A percentile compares a stretch with the other conserved stretches of the same genome.
Evolutionary conservation across 2,797 vertebrate species (phyloP).

Genomic region (Falco rusticolus): DNA sequence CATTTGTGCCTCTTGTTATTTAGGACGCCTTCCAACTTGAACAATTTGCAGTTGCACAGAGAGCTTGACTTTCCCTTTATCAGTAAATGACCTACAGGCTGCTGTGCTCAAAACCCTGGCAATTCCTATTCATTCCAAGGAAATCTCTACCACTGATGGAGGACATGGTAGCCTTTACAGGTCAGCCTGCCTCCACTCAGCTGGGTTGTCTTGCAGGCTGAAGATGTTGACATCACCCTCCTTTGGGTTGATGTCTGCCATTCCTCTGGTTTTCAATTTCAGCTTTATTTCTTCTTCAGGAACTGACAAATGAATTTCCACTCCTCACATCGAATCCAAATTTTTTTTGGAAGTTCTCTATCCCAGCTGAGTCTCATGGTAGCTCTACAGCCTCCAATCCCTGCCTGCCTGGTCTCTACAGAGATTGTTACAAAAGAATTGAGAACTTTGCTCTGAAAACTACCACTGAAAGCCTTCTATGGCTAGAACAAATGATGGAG

Average conservation of each 20-base stretch:
- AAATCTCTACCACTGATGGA: background rate
- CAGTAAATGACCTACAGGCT: background rate
- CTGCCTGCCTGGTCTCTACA: background rate
- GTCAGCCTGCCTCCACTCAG: background rate
- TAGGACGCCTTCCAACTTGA: background rate
- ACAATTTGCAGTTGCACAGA: background rate
- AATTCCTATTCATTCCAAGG: background rate
- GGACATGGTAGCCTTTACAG: background rate
- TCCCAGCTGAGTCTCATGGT: background rate
- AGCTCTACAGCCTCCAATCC: background rate
- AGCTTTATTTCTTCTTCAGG: background rate
- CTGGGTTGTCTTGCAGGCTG: background rate
- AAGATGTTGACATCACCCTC: background rate
- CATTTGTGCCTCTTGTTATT: background rate
- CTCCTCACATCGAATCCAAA: background rate
- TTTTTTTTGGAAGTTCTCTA: background rate
- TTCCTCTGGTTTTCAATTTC: background rate
- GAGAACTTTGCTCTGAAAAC: background rate
- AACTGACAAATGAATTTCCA: background rate
- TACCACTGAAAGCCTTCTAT: background rate
- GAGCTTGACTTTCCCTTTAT: background rate
- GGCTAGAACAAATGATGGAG: background rate
- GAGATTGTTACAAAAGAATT: accelerated
- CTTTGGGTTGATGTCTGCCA: background rate
- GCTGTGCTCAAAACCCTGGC: background rate